phyloP scores from a whole-genome alignment of 2,113 vertebrate genomes.

The Sula dactylatra region DNA sequence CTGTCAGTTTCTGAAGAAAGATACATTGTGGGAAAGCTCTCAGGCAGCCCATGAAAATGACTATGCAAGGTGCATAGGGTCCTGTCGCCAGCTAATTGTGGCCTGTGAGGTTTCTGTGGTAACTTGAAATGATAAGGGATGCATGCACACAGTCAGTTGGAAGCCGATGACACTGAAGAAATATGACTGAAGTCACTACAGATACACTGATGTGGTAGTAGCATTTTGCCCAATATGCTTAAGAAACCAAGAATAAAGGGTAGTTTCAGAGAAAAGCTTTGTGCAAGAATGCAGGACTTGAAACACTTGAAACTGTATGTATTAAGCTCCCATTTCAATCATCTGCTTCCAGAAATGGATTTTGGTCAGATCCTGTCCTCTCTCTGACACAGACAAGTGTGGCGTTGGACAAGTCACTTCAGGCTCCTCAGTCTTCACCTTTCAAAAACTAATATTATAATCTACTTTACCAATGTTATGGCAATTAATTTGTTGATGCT shows the following conservation, averaged over 20 bases:
- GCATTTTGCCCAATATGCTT: neutral
- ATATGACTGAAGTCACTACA: neutral
- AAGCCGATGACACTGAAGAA: neutral
- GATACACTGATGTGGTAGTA: neutral
- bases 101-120: neutral
- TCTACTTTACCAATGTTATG: neutral
- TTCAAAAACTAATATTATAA: neutral
- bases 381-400: neutral
- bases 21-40: neutral
- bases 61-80: neutral
- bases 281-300: neutral
- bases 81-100: neutral
- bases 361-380: neutral
- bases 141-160: neutral
- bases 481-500: neutral
- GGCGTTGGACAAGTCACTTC: neutral
- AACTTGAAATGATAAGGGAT: neutral
- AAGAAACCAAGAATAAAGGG: neutral
- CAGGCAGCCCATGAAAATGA: neutral
- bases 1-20: slow-evolving; percentile 2
- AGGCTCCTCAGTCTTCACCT: neutral
- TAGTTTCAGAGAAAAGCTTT: neutral
- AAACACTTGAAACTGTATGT: neutral
- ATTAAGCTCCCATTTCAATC: neutral
- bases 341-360: neutral